phyloP scores from a whole-genome alignment of 2,113 vertebrate genomes.

The Climacteris rufus region DNA sequence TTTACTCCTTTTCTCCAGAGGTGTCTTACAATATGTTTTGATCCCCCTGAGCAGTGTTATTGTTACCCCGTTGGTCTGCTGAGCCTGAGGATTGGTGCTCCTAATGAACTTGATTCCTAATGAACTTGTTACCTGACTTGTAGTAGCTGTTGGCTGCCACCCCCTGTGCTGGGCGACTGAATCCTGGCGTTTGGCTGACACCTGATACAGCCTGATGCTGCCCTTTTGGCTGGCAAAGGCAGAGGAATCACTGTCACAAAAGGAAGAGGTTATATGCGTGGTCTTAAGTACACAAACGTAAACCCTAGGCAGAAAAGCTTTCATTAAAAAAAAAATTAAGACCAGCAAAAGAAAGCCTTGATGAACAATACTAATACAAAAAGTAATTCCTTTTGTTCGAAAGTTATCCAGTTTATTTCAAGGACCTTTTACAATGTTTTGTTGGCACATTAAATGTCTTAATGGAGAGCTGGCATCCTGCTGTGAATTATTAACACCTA shows the following conservation, averaged over 20 bases:
- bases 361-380: not conserved
- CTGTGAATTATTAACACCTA: slow-evolving; percentile 54
- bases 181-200: not conserved
- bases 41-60: not conserved
- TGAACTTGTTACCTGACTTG: not conserved
- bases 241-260: not conserved
- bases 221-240: not conserved
- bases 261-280: not conserved
- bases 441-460: not conserved
- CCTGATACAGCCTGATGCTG: not conserved
- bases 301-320: not conserved
- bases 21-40: not conserved
- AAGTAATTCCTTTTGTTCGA: not conserved
- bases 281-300: not conserved
- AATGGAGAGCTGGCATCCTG: not conserved
- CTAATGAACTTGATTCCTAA: not conserved
- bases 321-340: not conserved
- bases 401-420: not conserved
- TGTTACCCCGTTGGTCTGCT: fast-evolving
- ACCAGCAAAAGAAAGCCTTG: not conserved
- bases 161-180: not conserved
- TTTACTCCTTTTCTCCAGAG: not conserved
- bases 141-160: not conserved
- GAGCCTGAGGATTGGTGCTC: fast-evolving
- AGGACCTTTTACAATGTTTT: not conserved